Base-by-base conservation (phyloP, 2,113 vertebrate genomes). In the Oreochromis tanganicae region DNA sequence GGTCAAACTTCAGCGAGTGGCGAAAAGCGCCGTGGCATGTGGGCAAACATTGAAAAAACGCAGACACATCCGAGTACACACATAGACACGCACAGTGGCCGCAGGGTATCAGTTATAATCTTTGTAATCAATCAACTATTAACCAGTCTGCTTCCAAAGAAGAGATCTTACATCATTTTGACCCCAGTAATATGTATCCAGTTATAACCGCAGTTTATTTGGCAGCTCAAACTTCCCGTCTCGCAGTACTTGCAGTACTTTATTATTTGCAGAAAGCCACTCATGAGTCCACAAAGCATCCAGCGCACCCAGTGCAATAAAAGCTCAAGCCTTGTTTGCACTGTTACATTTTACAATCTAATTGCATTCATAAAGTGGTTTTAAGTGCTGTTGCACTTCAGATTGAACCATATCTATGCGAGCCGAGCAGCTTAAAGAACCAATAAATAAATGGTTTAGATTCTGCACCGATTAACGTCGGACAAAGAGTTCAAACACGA, bases 41-140 rank as follows among this genome's bases (percentile, higher is more conserved):
- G 24, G 38, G 19, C 27, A 85, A 84, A 89, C 14, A 87, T 11
- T 3, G 14, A 50, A 32, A 14, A 82, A 17, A 6, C 27, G 3
- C 19, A 41, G 10, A 14, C 32, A 41, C 17, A 14, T 19, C 16
- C 6, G 48, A 36, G 43, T 29, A 29, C 56, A 24, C 43, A 54
- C 8, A 11, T 5, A 14, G 11, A 59, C 24, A 17, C 29, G 43
- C 32, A 73, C 32, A 43, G 19, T 54, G 54, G 71, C 16, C 48
- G 3, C n/a, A 43, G 17, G 81, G 16, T 85, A 71, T 83, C 79
- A 80, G 85, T 63, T 4, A 80, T 19, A 52, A 55, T 87, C 10
- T 9, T 52, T 82, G 48, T n/a, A 79, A 87, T 36, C 14, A 32
- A 90, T 89, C 85, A 93, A 87, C 86, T 43, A 93, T 93, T 90